Evolutionary conservation across 2,888 invertebrate species (phyloP), one percentile per base, ranked within the genome.

Genomic region (Trissolcus japonicus): DNA sequence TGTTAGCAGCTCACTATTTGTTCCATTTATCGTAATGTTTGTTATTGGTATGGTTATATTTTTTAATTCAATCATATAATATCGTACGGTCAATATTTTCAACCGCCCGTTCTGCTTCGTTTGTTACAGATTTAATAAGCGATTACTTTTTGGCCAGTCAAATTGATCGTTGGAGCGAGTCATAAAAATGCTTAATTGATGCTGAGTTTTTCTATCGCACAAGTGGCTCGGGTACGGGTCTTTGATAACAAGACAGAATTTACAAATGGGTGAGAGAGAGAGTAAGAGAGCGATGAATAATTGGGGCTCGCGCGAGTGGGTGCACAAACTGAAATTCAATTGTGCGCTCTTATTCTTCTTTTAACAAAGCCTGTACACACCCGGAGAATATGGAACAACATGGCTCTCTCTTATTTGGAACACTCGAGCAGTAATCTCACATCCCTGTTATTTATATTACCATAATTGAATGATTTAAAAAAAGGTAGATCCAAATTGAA

Each of bases 241-340:
- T 50, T 41, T 48, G 14, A 43, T 59, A 53, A 50, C 67, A 17
- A 51, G 43, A 7, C 48, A 48, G 59, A 17, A 59, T 41, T 59
- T 59, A 51, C 67, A 67, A 51, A 67, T 67, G 59, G 51, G 53
- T 53, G 67, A 59, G 43, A n/a, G n/a, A n/a, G n/a, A n/a, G n/a
- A n/a, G n/a, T n/a, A n/a, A n/a, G n/a, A n/a, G 11, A 51, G 19
- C 21, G 59, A 29, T 57, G 57, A 59, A 67, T 67, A 67, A 67
- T 59, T 59, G 59, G 59, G 53, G 43, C 21, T 67, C 41, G 53
- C 43, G 35, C 56, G 65, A 50, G 19, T 46, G 13, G 54, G 11
- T 13, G 9, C 43, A 35, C 35, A 35, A 25, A 55, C 57, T 41
- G 29, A 65, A 46, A 56, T 55, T 29, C 56, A 54, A 43, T 41